These are phyloP conservation scores for Epinephelus coioides DNA, from an alignment of 2,797 vertebrate species.

Conservation along the genomic window DNA sequence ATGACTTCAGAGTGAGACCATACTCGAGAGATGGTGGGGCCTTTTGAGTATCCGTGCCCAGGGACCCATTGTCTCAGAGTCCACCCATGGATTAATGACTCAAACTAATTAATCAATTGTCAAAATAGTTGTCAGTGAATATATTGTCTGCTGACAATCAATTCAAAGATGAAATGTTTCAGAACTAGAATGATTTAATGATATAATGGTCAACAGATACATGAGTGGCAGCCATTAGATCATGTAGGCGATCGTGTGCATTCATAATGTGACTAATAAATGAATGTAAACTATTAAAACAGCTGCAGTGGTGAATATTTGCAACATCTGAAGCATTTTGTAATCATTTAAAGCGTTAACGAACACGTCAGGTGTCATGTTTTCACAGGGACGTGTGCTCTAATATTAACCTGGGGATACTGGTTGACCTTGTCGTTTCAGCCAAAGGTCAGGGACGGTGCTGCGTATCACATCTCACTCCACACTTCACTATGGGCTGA, in stretches of 20 bases:
- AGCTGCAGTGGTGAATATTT: conserved; percentile 14
- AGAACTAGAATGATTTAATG: not conserved
- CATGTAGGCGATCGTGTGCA: not conserved
- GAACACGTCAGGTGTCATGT: conserved; percentile 13
- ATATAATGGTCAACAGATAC: not conserved
- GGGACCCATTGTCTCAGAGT: too few relatives aligned
- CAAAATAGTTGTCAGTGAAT: not conserved
- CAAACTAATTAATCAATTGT: not conserved
- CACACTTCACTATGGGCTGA: conserved; percentile 64
- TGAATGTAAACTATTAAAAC: not conserved
- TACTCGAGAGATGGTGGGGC: too few relatives aligned
- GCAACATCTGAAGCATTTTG: conserved; percentile 26
- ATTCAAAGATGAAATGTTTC: not conserved
- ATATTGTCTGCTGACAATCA: not conserved
- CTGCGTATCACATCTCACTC: conserved; percentile 65
- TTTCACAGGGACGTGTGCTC: conserved; percentile 19
- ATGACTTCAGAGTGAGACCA: too few relatives aligned
- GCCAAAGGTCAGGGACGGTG: conserved; percentile 52
- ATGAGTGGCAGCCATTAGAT: not conserved
- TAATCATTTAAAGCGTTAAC: conserved; percentile 33
- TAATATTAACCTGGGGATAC: conserved; percentile 26
- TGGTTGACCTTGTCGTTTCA: conserved; percentile 48
- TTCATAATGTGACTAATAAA: conserved; percentile 14
- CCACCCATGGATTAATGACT: too few relatives aligned
- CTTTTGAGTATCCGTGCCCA: too few relatives aligned